These are phyloP conservation scores for Flabesymbios commensalis DNA, from an alignment of 2,888 invertebrate genomes.

Conservation along the genomic window DNA sequence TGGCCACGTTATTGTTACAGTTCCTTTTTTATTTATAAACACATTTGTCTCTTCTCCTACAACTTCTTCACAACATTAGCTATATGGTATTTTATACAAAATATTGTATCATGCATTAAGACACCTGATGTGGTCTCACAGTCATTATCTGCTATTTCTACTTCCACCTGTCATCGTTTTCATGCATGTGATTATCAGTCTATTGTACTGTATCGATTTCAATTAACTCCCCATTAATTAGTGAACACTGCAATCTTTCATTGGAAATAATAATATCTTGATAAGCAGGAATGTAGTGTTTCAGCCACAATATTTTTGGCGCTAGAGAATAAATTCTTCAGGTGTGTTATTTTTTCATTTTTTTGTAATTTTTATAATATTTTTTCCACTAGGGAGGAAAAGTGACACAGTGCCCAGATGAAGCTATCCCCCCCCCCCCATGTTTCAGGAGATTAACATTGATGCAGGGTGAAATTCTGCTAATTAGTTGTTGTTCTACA, in stretches of 20 bases:
- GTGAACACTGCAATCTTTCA: slow-evolving; percentile 17
- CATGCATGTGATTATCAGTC: background rate
- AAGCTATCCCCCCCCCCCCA: too few species aligned
- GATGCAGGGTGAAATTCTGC: too few species aligned
- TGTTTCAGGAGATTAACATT: too few species aligned
- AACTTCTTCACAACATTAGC: background rate
- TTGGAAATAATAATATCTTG: slow-evolving; percentile 20
- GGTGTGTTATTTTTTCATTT: slow-evolving; percentile 24
- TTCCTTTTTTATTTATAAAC: slow-evolving; percentile 3
- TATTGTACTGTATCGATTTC: slow-evolving; percentile 8
- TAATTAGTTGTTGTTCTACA: too few species aligned
- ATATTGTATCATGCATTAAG: background rate
- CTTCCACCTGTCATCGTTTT: slow-evolving; percentile 14
- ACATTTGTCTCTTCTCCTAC: background rate
- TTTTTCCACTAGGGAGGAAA: slow-evolving; percentile 28
- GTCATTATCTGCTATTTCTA: slow-evolving; percentile 7
- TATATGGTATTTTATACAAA: background rate
- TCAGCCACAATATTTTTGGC: slow-evolving; percentile 25
- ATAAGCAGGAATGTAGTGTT: slow-evolving; percentile 28
- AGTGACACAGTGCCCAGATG: too few species aligned
- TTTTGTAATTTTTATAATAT: slow-evolving; percentile 23
- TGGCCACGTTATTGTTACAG: slow-evolving; percentile 27
- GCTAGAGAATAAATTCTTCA: slow-evolving; percentile 27
- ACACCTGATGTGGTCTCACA: slow-evolving; percentile 18
- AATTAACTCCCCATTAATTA: slow-evolving; percentile 16